Base-by-base conservation (phyloP, 2,797 vertebrate species). In the Melanotaenia nigrans region DNA sequence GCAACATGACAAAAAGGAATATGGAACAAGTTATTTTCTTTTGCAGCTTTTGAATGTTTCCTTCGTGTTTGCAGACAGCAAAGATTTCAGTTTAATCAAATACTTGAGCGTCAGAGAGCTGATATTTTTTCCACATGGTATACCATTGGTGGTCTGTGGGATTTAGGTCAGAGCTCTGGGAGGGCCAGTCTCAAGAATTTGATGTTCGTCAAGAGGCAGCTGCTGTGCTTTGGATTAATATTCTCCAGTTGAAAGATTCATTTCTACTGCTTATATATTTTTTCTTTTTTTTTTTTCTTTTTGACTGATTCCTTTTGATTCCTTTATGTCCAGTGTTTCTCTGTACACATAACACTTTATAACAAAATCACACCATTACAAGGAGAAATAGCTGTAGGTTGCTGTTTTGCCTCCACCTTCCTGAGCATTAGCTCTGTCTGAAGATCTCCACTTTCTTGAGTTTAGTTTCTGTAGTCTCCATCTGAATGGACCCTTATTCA, bases 91-190 rank as follows among this genome's bases (percentile, higher is more conserved):
- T 59, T 33, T 20, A 30, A 49, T 47, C 28, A 38, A 16, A 54
- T 40, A 56, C n/a, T 56, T 36, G 10, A 61, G 67, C 4, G 49
- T 54, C 51, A 38, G 6, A n/a, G 24, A 45, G 33, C 25, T 32
- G 22, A 30, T 45, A 24, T 14, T 45, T 68, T 58, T 57, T 20
- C 24, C 51, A 53, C 30, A 7, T 45, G 54, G n/a, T 30, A 24
- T 38, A 2, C 33, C 32, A 38, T 33, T 60, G 32, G 57, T 61
- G 57, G n/a, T 66, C 20, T 45, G 57, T 47, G 36, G 25, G 25
- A 28, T 73, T 61, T 45, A 73, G 71, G 57, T 69, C 73, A 75
- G 25, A 63, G 33, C 65, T 68, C n/a, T 11, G 59, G 49, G 40
- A 63, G 40, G 55, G 61, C 10, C 25, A 47, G 35, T 30, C 4